Percentiles rank a stretch among this genome's conserved stretches.
These are phyloP conservation scores for Antheraea mylitta DNA, from an alignment of 1,140 invertebrate species.

Conservation along the genomic window DNA sequence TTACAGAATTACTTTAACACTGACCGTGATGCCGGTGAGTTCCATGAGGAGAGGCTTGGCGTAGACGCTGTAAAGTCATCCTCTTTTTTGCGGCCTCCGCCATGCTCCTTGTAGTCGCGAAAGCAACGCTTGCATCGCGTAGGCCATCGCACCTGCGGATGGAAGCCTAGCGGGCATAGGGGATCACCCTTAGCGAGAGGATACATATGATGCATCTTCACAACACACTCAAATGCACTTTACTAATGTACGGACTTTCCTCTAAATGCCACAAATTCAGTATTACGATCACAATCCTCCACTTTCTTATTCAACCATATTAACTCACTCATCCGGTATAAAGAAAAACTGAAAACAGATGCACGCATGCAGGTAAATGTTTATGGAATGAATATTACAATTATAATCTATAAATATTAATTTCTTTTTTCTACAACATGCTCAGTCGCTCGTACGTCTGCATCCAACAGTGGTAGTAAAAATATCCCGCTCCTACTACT, in stretches of 20 bases:
- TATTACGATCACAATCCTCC: constrained; percentile 39
- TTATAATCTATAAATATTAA: constrained; percentile 66
- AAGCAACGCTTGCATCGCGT: constrained; percentile 96
- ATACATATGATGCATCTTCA: constrained; percentile 88
- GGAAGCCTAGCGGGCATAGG: constrained; percentile 94
- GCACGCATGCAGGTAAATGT: constrained; percentile 44
- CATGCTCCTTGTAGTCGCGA: constrained; percentile 95
- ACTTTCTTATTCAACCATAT: constrained; percentile 26
- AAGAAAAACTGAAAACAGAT: constrained; percentile 33
- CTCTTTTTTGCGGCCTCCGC: constrained; percentile 83
- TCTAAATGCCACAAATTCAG: constrained; percentile 57
- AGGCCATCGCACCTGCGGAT: constrained; percentile 95
- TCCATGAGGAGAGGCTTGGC: constrained; percentile 85
- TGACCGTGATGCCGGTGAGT: constrained; percentile 81
- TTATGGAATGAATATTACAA: constrained; percentile 72
- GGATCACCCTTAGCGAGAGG: constrained; percentile 91
- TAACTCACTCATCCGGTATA: constrained; percentile 18
- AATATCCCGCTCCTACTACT: constrained; percentile 71
- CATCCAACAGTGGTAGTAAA: constrained; percentile 68
- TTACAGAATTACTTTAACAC: constrained; percentile 7
- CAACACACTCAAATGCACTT: constrained; percentile 58
- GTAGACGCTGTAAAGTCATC: constrained; percentile 88
- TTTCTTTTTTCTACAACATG: constrained; percentile 59
- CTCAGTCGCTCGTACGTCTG: constrained; percentile 61
- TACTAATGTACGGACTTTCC: constrained; percentile 59